These are phyloP conservation scores for Steinernema carpocapsae DNA, from an alignment of 2,888 invertebrate species.

Conservation along the genomic window DNA sequence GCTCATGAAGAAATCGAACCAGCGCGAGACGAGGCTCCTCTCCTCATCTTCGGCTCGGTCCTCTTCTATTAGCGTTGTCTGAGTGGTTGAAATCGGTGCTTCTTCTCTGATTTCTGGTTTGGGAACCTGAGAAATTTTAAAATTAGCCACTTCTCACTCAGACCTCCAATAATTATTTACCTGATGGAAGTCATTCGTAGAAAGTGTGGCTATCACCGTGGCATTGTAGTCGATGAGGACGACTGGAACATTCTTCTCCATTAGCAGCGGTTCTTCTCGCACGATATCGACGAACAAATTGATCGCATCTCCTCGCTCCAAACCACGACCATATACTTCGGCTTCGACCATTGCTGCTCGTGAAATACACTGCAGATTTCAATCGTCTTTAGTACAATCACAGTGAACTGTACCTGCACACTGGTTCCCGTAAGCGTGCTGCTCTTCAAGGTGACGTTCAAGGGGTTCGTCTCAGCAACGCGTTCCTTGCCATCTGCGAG, in stretches of 20 bases:
- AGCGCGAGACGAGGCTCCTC: neutral
- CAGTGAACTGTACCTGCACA: constrained; percentile 54
- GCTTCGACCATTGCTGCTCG: constrained; percentile 67
- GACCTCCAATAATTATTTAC: too few relatives aligned
- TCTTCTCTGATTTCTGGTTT: neutral
- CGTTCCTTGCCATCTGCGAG: constrained; percentile 59
- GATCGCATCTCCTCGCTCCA: constrained; percentile 60
- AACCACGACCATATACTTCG: constrained; percentile 62
- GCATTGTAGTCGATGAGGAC: constrained; percentile 24
- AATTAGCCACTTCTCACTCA: too few relatives aligned
- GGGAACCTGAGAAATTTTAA: neutral
- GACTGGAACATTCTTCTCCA: neutral
- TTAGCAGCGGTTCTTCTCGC: neutral
- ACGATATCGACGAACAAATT: constrained; percentile 47
- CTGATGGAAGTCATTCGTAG: neutral
- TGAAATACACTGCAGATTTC: constrained; percentile 59
- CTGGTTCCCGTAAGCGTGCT: constrained; percentile 54
- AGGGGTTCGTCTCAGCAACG: constrained; percentile 65
- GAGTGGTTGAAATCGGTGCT: neutral
- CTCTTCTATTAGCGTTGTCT: neutral
- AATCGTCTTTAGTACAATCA: neutral
- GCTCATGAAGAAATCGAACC: constrained; percentile 7
- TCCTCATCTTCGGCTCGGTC: constrained; percentile 30
- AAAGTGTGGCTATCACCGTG: constrained; percentile 11
- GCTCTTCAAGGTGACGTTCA: constrained; percentile 57